Evolutionary conservation across 2,113 vertebrate species (phyloP).

Genomic region (Platysternon megacephalum): DNA sequence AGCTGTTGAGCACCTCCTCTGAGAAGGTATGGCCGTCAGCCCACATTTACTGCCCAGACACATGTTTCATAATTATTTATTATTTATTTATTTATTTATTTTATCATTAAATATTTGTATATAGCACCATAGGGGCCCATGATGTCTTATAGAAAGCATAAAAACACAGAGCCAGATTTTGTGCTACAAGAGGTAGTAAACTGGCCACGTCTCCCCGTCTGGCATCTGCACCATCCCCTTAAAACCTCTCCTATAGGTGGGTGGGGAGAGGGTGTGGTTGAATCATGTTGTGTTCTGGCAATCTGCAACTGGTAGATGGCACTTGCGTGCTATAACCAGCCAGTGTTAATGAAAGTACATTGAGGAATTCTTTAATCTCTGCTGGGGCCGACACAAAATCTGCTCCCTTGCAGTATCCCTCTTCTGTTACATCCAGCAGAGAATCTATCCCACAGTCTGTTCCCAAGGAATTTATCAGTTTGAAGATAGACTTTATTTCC

Average conservation of each 20-base stretch:
- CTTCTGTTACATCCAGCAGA: background rate
- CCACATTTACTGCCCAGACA: background rate
- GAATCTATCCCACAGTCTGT: background rate
- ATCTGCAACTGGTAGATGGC: accelerated
- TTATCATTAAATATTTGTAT: background rate
- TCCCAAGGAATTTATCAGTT: background rate
- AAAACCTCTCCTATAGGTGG: background rate
- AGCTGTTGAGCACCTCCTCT: accelerated
- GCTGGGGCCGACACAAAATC: background rate
- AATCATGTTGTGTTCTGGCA: accelerated
- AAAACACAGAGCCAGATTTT: background rate
- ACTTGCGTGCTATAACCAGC: background rate
- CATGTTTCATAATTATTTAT: background rate
- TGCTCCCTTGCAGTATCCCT: background rate
- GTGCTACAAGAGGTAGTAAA: background rate
- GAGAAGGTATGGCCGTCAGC: background rate
- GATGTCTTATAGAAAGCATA: background rate
- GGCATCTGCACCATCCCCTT: background rate
- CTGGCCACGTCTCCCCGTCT: accelerated
- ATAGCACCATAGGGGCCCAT: background rate
- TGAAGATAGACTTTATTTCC: background rate
- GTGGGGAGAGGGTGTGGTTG: accelerated
- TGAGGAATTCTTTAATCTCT: background rate
- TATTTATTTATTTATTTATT: background rate
- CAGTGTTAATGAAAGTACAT: background rate